Percentiles rank a stretch among this genome's conserved stretches.
Evolutionary conservation across 2,888 invertebrate species (phyloP).

Genomic region (Drosophila nr. medialis): DNA sequence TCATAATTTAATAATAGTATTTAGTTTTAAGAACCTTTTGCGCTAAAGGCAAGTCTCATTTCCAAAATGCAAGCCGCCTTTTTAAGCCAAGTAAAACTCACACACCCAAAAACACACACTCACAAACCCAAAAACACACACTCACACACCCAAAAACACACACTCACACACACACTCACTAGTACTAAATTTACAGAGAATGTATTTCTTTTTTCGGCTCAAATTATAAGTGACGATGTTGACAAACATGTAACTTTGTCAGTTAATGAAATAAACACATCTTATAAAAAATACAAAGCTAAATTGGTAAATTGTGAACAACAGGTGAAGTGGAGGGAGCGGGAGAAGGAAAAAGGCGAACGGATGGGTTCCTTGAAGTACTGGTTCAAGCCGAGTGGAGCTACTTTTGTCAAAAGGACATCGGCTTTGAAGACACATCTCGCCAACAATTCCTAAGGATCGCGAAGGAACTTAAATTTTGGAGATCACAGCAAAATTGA

Average conservation of each 20-base stretch:
- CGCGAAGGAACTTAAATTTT: neutral
- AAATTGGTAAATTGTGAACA: neutral
- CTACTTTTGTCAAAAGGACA: neutral
- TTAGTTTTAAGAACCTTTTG: constrained; percentile 1
- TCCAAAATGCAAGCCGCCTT: constrained; percentile 27
- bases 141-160: no score
- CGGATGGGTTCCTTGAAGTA: neutral
- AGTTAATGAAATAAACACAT: constrained; percentile 20
- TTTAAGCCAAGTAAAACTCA: constrained; percentile 1
- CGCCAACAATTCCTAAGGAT: neutral
- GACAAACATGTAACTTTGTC: constrained; percentile 7
- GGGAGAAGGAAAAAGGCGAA: neutral
- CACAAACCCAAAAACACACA: neutral
- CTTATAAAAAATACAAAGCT: neutral
- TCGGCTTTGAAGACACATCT: neutral
- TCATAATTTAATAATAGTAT: constrained; percentile 8
- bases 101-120: neutral
- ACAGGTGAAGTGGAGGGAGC: neutral
- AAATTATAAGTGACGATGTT: constrained; percentile 26
- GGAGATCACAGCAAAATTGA: neutral
- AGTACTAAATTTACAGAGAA: neutral
- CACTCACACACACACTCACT: no score
- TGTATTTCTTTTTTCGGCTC: constrained; percentile 14
- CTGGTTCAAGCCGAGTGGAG: neutral
- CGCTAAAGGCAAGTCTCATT: constrained; percentile 1